Percentiles rank a stretch among this genome's conserved stretches.
phyloP scores from a whole-genome alignment of 2,888 invertebrate genomes.

The Callyntrura guangdongensis region DNA sequence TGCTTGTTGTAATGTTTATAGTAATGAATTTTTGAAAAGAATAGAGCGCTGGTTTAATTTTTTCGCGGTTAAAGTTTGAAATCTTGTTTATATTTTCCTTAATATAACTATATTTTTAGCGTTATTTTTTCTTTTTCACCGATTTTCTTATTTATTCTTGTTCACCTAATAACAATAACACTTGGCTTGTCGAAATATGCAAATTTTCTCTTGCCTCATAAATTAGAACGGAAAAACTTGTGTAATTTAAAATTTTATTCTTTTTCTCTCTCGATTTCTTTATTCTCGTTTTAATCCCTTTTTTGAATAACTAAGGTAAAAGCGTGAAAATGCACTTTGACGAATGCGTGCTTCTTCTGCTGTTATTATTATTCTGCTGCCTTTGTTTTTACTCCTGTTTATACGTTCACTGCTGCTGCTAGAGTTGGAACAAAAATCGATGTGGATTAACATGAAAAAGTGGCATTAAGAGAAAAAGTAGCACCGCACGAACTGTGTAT shows the following conservation, averaged over 20 bases:
- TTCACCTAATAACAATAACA: background rate
- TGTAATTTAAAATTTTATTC: background rate
- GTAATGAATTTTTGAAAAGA: constrained; percentile 43
- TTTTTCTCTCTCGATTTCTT: background rate
- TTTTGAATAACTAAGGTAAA: background rate
- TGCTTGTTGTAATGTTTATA: constrained; percentile 5
- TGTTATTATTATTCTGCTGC: no score
- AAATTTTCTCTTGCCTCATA: constrained; percentile 17
- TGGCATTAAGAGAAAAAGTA: background rate
- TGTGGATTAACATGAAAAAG: constrained; percentile 61
- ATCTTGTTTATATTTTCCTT: background rate
- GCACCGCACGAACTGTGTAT: background rate
- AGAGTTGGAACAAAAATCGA: constrained; percentile 46
- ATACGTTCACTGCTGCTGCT: background rate
- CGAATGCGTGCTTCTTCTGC: background rate
- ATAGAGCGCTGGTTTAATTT: background rate
- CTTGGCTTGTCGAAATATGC: constrained; percentile 39
- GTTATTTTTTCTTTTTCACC: background rate
- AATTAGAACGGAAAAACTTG: background rate
- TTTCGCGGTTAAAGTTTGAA: background rate
- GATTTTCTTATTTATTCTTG: background rate
- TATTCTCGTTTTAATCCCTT: background rate
- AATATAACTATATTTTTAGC: background rate
- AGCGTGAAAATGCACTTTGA: constrained; percentile 23
- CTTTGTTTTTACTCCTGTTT: background rate